Evolutionary conservation across 2,888 invertebrate species (phyloP), one percentile per base, ranked within the genome.

Genomic region (Rhamnusium bicolor): DNA sequence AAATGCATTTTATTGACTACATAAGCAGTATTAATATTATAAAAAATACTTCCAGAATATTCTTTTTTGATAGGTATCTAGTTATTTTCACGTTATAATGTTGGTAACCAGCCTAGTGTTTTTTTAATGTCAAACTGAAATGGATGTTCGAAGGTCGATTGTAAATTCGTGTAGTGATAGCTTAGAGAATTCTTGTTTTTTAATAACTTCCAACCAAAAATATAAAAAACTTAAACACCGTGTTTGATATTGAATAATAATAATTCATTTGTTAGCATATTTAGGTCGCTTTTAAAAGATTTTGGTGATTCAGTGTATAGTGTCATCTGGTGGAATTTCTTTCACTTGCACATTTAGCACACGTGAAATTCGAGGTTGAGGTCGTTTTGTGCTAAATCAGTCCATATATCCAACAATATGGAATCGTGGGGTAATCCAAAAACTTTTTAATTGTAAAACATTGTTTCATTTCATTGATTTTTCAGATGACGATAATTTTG

Each of bases 401-500:
- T 72, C 51, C 53, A 58, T 77, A 80, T 75, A 71, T 72, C 51
- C 49, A 60, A 61, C 85, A 86, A 83, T 83, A 88, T 87, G 88
- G 87, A 86, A 84, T 87, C 86, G 68, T 88, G 88, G 88, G 87
- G 87, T 88, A 82, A 83, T 83, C 18, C 82, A 49, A 56, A 60
- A 53, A 40, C 27, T 63, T 56, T 24, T 19, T 29, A 14, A 66
- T 21, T 54, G 18, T 58, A 18, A 54, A 47, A 2, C 12, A 19
- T 7, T 12, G 3, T 16, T 21, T 24, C 24, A 21, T 14, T 47
- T 14, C 18, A 46, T 54, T 49, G 29, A 67, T 58, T 75, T 81
- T 90, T 78, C 89, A 93, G 94, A 94, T 89, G 92, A 92, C 85
- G 93, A 94, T 83, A 92, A 93, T 87, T 92, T 93, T 87, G 93